Base-by-base conservation (phyloP, 2,113 vertebrate species). In the Elephas maximus region DNA sequence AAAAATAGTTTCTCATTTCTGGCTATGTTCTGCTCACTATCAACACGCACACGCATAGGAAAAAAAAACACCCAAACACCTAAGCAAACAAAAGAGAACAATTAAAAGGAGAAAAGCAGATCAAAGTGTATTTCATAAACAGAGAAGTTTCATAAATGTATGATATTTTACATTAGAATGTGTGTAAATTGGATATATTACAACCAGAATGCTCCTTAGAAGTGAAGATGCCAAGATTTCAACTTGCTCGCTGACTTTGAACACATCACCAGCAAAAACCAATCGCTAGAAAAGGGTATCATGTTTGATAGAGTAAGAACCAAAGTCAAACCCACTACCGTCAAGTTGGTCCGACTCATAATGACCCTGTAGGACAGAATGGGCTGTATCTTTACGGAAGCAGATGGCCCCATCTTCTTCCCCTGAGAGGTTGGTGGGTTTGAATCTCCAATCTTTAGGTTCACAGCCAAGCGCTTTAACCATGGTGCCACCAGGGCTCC, bases 1-100 rank as follows among this genome's bases (percentile, higher is more conserved):
- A 23, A 91, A 96, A 96, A 95, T 84, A 96, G 82, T 97, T 94
- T n/a, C 60, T 20, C 30, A 24, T 37, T 95, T 84, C n/a, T 91
- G 57, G 76, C 69, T 93, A 3, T 53, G 85, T 87, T 85, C 51
- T 93, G 62, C 71, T 96, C 28, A 87, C 63, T 60, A 74, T 53
- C n/a, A 87, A 92, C 17, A 80, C 37, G 67, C 33, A 57, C 3
- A 8, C 15, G 57, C 0, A 11, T 10, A 41, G 15, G 37, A 5
- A 23, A 41, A 74, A 74, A 48, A 48, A 48, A 48, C 37, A 37
- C 37, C 37, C 37, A 2, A 2, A 0, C 3, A 44, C 9, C 45
- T 9, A 94, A 83, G 67, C 5, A 90, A 79, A 62, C 21, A 62
- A n/a, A 74, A 8, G 67, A 26, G 77, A 63, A 83, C 8, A 51